A percentile compares a stretch with the other conserved stretches of the same genome.
Conservation (phyloP, 2,113 vertebrate genomes). For the Octodon degus region DNA sequence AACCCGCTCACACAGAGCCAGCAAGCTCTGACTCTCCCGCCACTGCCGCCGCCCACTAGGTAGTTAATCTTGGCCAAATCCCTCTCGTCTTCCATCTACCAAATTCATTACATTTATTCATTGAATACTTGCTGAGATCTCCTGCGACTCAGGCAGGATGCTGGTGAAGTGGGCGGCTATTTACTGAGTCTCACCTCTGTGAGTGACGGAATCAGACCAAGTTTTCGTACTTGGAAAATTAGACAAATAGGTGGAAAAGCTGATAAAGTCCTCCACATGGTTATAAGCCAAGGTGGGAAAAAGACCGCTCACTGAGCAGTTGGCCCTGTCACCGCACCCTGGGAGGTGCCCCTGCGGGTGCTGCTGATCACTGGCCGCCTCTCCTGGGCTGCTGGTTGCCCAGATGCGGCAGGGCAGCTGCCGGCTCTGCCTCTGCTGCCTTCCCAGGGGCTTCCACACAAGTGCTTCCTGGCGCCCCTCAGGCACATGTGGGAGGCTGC, state of each 20-base stretch:
- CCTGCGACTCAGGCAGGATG: not conserved
- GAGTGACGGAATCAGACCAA: not conserved
- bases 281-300: not conserved
- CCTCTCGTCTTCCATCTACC: not conserved
- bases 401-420: not conserved
- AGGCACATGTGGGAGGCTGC: not conserved
- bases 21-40: not conserved
- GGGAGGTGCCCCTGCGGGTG: no score
- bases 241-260: not conserved
- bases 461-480: not conserved
- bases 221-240: not conserved
- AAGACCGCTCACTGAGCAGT: not conserved
- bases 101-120: not conserved
- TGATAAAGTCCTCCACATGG: not conserved
- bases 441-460: rapidly evolving
- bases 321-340: not conserved
- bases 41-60: not conserved
- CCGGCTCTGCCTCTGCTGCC: not conserved
- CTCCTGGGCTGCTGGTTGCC: not conserved
- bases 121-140: not conserved
- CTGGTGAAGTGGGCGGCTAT: not conserved
- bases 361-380: not conserved
- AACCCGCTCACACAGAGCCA: not conserved
- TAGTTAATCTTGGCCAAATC: not conserved
- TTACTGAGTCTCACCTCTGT: not conserved